phyloP scores from a whole-genome alignment of 2,797 vertebrate species.

The Malacoraja senta region DNA sequence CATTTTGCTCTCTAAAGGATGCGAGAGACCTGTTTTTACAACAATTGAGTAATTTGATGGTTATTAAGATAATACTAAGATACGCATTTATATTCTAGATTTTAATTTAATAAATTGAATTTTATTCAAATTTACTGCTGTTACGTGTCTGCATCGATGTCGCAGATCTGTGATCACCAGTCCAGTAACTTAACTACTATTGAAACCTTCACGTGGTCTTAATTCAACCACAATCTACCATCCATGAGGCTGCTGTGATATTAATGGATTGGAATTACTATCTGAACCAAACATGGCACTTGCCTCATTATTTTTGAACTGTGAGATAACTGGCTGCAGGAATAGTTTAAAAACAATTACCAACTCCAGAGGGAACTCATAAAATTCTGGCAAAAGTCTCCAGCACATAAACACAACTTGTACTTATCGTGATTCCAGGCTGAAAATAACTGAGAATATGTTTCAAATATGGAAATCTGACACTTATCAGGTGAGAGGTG shows the following conservation, averaged over 20 bases:
- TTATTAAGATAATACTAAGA: too few relatives aligned
- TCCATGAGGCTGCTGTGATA: background rate
- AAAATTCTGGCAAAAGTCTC: background rate
- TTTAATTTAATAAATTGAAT: too few relatives aligned
- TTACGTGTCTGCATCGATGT: too few relatives aligned
- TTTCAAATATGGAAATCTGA: constrained; percentile 13
- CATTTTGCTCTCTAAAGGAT: too few relatives aligned
- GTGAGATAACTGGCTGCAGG: background rate
- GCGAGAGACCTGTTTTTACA: too few relatives aligned
- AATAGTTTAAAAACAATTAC: background rate
- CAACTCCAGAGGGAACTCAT: background rate
- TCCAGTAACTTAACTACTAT: too few relatives aligned
- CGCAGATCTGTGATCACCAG: too few relatives aligned
- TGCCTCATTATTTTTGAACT: background rate
- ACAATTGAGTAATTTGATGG: too few relatives aligned
- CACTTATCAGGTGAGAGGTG: background rate
- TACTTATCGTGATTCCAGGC: background rate
- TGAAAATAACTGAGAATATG: background rate
- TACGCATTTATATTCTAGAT: too few relatives aligned
- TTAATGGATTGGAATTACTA: background rate
- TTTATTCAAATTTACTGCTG: too few relatives aligned
- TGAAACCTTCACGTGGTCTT: background rate
- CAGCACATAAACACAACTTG: background rate
- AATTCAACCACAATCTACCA: background rate
- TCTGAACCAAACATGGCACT: background rate